Base-by-base conservation (phyloP, 2,797 vertebrate species). In the Takifugu rubripes region DNA sequence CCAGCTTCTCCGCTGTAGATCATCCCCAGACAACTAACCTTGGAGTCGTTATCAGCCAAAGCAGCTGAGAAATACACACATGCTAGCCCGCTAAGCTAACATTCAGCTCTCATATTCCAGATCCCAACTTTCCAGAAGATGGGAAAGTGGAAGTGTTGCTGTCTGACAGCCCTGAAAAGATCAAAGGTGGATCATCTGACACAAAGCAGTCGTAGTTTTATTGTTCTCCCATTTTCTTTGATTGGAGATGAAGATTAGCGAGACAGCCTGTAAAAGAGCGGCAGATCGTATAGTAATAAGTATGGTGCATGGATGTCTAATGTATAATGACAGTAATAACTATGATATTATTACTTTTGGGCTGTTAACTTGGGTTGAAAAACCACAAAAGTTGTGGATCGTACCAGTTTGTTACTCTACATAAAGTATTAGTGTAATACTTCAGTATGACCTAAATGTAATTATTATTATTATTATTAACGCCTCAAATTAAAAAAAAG, bases 61-160 rank as follows among this genome's bases (percentile, higher is more conserved):
- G 49, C 77, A 80, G 54, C 55, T 75, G 69, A 78, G 67, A 66
- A 66, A 54, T 57, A 26, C 62, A 42, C 56, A 16, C 25, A 25
- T 59, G 45, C 56, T 57, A 54, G 31, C 7, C n/a, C 31, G 42
- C 42, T 40, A 25, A 11, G 24, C 27, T 55, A 48, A 51, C 52
- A 10, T 68, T 52, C 73, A 58, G 57, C 49, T 78, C 49, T 64
- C 5, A 27, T 53, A 7, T 67, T 83, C 85, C 83, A 98, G 96
- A 96, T 84, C 85, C 90, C 24, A 83, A 88, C 42, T 97, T 97
- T 77, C 93, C 93, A 55, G 92, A 92, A 52, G 80, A 91, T 1
- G 89, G 93, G 67, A 93, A 89, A 84, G 89, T 96, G 60, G 93
- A 96, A 68, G 72, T 97, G 59, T 57, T 96, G 47, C 92, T 96